Percentiles rank a stretch among this genome's conserved stretches.
These are phyloP conservation scores for Drosophila kanapiae DNA, from an alignment of 1,140 invertebrate species.

Conservation along the genomic window DNA sequence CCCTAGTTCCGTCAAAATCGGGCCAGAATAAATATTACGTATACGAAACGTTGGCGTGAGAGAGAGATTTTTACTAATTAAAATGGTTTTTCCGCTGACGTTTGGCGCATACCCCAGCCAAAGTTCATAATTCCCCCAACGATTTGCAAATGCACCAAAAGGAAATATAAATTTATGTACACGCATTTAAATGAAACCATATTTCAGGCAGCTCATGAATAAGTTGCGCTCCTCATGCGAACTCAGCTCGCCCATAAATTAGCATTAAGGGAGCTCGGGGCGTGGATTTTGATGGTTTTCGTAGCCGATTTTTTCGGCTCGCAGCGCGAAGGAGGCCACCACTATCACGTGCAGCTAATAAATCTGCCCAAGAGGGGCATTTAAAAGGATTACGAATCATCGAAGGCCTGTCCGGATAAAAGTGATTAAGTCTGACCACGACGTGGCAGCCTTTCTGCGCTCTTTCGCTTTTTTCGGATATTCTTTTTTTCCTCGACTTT, in stretches of 20 bases:
- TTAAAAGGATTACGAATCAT: slow-evolving; percentile 72
- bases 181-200: slow-evolving; percentile 34
- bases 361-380: slow-evolving; percentile 70
- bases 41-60: slow-evolving; percentile 46
- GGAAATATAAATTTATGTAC: slow-evolving; percentile 40
- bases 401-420: slow-evolving; percentile 69
- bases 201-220: slow-evolving; percentile 74
- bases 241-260: slow-evolving; percentile 65
- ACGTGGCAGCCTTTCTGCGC: slow-evolving; percentile 41
- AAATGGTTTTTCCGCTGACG: slow-evolving; percentile 76
- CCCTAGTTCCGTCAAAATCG: slow-evolving; percentile 10
- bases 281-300: slow-evolving; percentile 57
- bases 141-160: slow-evolving; percentile 63
- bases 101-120: slow-evolving; percentile 10
- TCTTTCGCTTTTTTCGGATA: not conserved
- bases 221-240: slow-evolving; percentile 63
- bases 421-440: slow-evolving; percentile 80
- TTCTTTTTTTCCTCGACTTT: not conserved
- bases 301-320: slow-evolving; percentile 13
- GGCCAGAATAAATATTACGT: slow-evolving; percentile 63
- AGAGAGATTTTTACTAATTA: slow-evolving; percentile 69
- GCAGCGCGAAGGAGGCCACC: slow-evolving; percentile 27
- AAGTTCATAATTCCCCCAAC: slow-evolving; percentile 61
- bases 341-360: slow-evolving; percentile 82
- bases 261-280: slow-evolving; percentile 75